Evolutionary conservation across 2,797 vertebrate species (phyloP), one percentile per base, ranked within the genome.

Genomic region (Glossophaga mutica): DNA sequence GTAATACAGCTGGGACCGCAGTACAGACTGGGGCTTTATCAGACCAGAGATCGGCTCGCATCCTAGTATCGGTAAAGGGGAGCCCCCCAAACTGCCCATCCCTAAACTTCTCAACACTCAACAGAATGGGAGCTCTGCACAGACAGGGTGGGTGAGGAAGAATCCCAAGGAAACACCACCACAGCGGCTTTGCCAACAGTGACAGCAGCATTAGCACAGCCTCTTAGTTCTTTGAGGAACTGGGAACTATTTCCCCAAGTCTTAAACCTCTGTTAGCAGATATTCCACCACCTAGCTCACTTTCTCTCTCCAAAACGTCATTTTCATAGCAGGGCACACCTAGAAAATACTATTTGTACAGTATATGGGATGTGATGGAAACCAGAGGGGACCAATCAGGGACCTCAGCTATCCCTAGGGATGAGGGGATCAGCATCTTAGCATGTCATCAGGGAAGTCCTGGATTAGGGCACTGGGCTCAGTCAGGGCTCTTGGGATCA

Each of bases 231-330:
- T 84, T 65, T 8, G 46, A 55, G 55, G 82, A 87, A 94, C 50
- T 44, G 70, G 82, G 37, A 90, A 95, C 26, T 83, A 90, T 91
- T 92, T 96, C 82, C 42, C 70, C 71, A 90, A 89, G n/a, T 89
- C 73, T 92, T 87, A 78, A 65, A 88, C 73, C 34, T 94, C 57
- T 68, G 15, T 87, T 67, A 90, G 48, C 15, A 74, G 89, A 87
- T 37, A 90, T 78, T 42, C 57, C 37, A 46, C 44, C 42, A 50
- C 57, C 39, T 79, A 68, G 52, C 52, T 96, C 42, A n/a, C n/a
- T 71, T 95, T 90, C 87, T 79, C 73, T 94, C 87, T 96, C 57
- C 74, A 78, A 87, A 95, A 91, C 55, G 93, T 94, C 39, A 90
- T 59, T 34, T 52, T 83, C 16, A 83, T 29, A 95, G 59, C 24